These are phyloP conservation scores for Crossocerus cetratus DNA, from an alignment of 2,888 invertebrate genomes.

Conservation along the genomic window DNA sequence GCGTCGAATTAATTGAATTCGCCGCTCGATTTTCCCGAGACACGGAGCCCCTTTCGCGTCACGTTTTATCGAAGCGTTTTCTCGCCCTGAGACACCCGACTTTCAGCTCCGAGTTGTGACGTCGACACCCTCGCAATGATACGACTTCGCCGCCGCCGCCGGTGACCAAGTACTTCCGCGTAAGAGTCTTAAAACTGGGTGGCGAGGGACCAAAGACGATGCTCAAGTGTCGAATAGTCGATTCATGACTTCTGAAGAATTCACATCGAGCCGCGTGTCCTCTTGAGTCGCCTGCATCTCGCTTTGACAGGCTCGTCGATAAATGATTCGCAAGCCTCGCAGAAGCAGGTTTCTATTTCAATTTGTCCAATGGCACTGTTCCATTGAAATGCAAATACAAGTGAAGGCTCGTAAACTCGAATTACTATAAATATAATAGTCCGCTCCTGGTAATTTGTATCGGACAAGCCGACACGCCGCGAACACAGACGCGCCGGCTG, in stretches of 20 bases:
- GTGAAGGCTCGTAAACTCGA: too few species aligned
- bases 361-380: too few species aligned
- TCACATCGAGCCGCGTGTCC: neutral
- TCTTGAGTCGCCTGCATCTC: neutral
- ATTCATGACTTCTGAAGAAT: neutral
- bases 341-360: too few species aligned
- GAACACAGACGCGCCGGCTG: constrained; percentile 8
- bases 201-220: too few species aligned
- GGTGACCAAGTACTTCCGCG: too few species aligned
- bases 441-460: too few species aligned
- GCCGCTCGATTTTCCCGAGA: neutral
- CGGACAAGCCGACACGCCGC: neutral
- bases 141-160: too few species aligned
- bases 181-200: too few species aligned
- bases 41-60: neutral
- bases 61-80: neutral
- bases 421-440: too few species aligned
- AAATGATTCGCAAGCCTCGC: too few species aligned
- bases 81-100: neutral
- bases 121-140: too few species aligned
- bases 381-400: too few species aligned
- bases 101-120: neutral
- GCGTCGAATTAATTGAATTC: constrained; percentile 2
- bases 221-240: neutral
- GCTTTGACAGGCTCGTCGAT: neutral